Conservation (phyloP, 2,113 vertebrate genomes). For the Datnioides undecimradiatus region DNA sequence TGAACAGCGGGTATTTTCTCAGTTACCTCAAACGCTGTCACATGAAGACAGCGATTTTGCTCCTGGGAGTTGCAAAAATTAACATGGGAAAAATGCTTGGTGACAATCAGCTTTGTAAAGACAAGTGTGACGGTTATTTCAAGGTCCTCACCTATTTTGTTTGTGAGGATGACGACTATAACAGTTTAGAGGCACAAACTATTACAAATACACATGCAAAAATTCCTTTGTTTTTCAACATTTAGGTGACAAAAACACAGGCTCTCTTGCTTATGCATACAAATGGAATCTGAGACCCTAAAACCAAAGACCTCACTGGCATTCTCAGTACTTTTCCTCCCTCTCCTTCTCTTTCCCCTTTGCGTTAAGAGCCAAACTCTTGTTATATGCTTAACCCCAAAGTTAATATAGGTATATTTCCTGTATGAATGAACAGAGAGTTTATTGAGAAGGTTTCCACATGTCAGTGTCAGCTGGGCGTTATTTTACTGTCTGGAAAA, state of each 20-base stretch:
- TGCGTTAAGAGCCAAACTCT: not conserved
- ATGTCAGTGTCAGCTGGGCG: no score
- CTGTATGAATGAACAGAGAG: no score
- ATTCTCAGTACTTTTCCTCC: no score
- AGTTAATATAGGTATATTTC: not conserved
- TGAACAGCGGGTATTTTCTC: constrained; percentile 58
- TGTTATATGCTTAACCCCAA: not conserved
- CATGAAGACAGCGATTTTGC: constrained; percentile 17
- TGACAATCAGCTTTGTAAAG: constrained; percentile 22
- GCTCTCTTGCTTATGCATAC: not conserved
- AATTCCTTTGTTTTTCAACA: not conserved
- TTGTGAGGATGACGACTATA: not conserved
- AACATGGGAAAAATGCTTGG: not conserved
- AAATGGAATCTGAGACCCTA: not conserved
- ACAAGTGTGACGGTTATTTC: not conserved
- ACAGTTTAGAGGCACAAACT: not conserved
- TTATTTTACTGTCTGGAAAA: not conserved
- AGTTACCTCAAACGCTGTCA: constrained; percentile 47
- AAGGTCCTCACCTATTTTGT: not conserved
- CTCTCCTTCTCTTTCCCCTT: not conserved
- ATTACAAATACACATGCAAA: not conserved
- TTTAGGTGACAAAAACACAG: not conserved
- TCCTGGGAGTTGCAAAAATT: constrained; percentile 16
- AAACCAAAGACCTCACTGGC: no score
- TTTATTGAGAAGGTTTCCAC: no score